phyloP scores from a whole-genome alignment of 1,140 invertebrate genomes.

The Halesus radiatus region DNA sequence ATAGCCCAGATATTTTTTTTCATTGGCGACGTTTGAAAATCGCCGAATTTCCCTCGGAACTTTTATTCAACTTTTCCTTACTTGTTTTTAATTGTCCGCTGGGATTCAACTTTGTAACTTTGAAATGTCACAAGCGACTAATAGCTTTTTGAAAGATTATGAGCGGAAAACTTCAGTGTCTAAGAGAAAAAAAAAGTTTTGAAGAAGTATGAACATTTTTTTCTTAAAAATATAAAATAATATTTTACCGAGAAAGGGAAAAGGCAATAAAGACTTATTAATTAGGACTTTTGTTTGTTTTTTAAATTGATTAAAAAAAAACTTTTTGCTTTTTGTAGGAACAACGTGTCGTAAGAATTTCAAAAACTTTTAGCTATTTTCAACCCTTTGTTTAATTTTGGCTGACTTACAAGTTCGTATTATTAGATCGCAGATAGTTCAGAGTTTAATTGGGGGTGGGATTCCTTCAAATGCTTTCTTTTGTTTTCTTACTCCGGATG shows the following conservation, averaged over 20 bases:
- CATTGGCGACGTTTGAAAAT: conserved; percentile 21
- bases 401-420: too few relatives aligned
- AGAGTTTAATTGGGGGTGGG: too few relatives aligned
- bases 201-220: conserved; percentile 22
- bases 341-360: too few relatives aligned
- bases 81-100: conserved; percentile 46
- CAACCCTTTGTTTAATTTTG: too few relatives aligned
- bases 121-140: conserved; percentile 42
- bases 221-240: background rate
- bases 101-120: conserved; percentile 35
- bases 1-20: conserved; percentile 10
- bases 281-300: too few relatives aligned
- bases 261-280: too few relatives aligned
- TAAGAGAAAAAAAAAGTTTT: conserved; percentile 16
- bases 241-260: background rate
- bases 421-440: too few relatives aligned
- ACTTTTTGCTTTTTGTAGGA: too few relatives aligned
- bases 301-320: too few relatives aligned
- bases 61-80: conserved; percentile 29
- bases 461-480: background rate
- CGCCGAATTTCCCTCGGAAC: conserved; percentile 29
- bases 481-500: background rate
- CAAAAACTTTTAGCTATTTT: too few relatives aligned
- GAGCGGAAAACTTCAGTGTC: conserved; percentile 23
- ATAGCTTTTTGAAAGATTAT: conserved; percentile 46